Evolutionary conservation across 2,888 invertebrate genomes (phyloP).

Genomic region (Aricia artaxerxes): DNA sequence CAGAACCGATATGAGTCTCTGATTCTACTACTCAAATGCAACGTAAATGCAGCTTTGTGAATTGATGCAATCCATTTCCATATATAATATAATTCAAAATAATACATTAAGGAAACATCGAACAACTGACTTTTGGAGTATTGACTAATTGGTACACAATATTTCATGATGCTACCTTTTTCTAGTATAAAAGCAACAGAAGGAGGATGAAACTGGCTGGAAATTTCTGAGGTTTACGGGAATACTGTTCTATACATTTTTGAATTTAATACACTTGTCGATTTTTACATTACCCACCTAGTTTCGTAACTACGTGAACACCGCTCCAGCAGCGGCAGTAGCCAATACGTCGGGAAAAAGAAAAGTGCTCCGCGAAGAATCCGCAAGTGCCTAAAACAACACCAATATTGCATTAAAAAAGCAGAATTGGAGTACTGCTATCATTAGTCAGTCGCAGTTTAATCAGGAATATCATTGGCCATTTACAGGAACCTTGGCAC

Average conservation of each 20-base stretch:
- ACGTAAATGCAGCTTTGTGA: background rate
- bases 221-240: too few relatives aligned
- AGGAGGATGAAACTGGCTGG: background rate
- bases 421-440: background rate
- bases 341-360: background rate
- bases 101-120: background rate
- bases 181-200: background rate
- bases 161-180: background rate
- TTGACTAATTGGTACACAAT: background rate
- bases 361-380: background rate
- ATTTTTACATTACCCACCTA: background rate
- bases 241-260: too few relatives aligned
- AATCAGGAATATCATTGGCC: constrained; percentile 35
- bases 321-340: too few relatives aligned
- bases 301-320: background rate
- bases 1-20: background rate
- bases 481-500: constrained; percentile 58
- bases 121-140: background rate
- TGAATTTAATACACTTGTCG: too few relatives aligned
- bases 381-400: background rate
- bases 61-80: background rate
- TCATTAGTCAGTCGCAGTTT: constrained; percentile 1
- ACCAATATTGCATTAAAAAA: background rate
- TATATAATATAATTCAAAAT: background rate
- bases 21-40: background rate